These are phyloP conservation scores for Isaurus tuberculatus DNA, from an alignment of 92 coral and sea anemone species.

Conservation along the genomic window DNA sequence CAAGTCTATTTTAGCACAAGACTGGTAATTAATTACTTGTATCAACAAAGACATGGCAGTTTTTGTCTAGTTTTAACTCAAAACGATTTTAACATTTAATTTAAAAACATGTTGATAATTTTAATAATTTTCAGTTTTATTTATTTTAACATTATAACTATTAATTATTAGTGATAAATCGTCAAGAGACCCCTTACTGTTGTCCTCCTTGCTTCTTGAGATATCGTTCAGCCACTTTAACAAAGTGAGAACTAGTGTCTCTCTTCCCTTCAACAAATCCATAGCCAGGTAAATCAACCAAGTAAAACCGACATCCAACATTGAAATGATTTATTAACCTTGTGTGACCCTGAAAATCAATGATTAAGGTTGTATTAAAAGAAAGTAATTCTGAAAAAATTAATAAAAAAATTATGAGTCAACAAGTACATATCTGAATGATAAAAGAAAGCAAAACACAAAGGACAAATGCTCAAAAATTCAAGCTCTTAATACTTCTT, in stretches of 20 bases:
- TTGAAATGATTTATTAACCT: constrained; percentile 79
- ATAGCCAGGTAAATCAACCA: constrained; percentile 92
- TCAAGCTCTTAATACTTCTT: no score
- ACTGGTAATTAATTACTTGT: no score
- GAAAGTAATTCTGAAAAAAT: background rate
- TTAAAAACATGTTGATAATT: no score
- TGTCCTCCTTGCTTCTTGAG: constrained; percentile 70
- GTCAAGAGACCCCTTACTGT: constrained; percentile 62
- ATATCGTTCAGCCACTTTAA: constrained; percentile 79
- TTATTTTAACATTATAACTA: background rate
- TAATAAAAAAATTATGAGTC: no score
- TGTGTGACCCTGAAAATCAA: constrained; percentile 74
- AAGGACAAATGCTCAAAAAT: no score
- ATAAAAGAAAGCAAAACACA: no score
- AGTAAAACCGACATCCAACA: constrained; percentile 73
- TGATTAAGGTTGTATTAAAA: background rate
- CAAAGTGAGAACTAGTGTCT: constrained; percentile 73
- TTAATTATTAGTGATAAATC: background rate
- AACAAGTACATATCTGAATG: no score
- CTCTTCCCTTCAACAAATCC: constrained; percentile 77
- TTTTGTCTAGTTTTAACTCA: no score
- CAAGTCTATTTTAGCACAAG: no score
- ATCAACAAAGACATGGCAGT: no score
- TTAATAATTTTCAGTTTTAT: background rate
- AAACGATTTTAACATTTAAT: no score